Conservation (phyloP, 2,888 invertebrate species). For the Chrysolina haemoptera region DNA sequence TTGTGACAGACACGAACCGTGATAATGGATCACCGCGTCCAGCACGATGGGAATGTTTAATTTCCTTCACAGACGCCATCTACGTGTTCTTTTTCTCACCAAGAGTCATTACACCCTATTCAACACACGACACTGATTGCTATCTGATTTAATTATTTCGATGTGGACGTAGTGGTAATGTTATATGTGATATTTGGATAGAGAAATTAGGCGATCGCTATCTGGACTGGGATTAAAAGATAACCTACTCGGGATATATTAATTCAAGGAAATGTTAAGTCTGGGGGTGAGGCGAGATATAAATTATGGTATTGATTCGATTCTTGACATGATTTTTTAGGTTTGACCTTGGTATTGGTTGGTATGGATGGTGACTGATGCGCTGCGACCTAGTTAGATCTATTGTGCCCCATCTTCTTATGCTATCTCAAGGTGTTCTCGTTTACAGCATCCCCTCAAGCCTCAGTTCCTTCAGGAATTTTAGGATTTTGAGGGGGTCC, state of each 20-base stretch:
- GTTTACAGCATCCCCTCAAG: too few relatives aligned
- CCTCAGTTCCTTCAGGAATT: too few relatives aligned
- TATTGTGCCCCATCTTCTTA: too few relatives aligned
- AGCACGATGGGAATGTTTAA: constrained; percentile 1
- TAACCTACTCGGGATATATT: background rate
- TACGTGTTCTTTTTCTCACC: constrained; percentile 14
- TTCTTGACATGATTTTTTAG: too few relatives aligned
- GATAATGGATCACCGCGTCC: constrained; percentile 10
- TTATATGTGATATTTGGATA: constrained; percentile 8
- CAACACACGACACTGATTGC: constrained; percentile 16
- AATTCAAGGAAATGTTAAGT: background rate
- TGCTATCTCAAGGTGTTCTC: too few relatives aligned
- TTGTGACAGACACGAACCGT: constrained; percentile 9
- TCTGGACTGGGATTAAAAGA: background rate
- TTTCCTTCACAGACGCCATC: background rate
- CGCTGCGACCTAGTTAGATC: too few relatives aligned
- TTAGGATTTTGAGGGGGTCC: too few relatives aligned
- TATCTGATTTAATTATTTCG: constrained; percentile 14
- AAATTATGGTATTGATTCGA: too few relatives aligned
- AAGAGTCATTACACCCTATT: constrained; percentile 9
- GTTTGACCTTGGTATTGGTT: too few relatives aligned
- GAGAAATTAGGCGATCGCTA: background rate
- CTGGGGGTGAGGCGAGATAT: background rate
- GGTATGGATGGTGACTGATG: too few relatives aligned
- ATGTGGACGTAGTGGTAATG: background rate